Evolutionary conservation across 2,113 vertebrate genomes (phyloP), one percentile per base, ranked within the genome.

Genomic region (Stercorarius parasiticus): DNA sequence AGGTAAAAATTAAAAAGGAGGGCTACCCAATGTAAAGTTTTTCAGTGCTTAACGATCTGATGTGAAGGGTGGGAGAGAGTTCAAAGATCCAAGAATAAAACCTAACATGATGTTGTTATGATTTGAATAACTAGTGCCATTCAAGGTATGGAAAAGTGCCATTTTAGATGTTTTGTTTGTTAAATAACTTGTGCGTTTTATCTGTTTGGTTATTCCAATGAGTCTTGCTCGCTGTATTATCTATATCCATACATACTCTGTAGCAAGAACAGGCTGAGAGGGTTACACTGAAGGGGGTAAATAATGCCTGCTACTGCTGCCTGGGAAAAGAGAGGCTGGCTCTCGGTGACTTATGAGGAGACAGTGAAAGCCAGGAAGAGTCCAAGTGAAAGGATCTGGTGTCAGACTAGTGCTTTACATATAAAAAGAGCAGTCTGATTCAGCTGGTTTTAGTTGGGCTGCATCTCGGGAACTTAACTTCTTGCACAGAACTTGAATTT

Each of bases 1-100:
- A 70, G 86, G 95, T 85, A 89, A 95, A 97, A 95, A 92, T 84
- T 55, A 62, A 65, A 90, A 70, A 70, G 91, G 86, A 62, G 29
- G 52, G 40, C 64, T 62, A 64, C 21, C 36, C 27, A 56, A 4
- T 55, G 25, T 61, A 71, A 69, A 79, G 27, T 25, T 82, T 86
- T 88, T 86, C 65, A 64, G 77, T 77, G 45, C 62, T 87, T 62
- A n/a, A 34, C 62, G 67, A 69, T 77, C 38, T 40, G 13, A 58
- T 65, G 29, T 66, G 84, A 32, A 10, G 32, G 9, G 27, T 65
- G 40, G 32, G n/a, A 88, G 81, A 36, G 47, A 79, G 49, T 55
- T 76, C 69, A 80, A 79, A 90, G 62, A 56, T 45, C 21, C 36
- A 55, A 76, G 74, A 74, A 45, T 18, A 49, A 87, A 71, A 45